These are phyloP conservation scores for Acanthacorydalis orientalis DNA, from an alignment of 2,888 invertebrate genomes.

Conservation along the genomic window DNA sequence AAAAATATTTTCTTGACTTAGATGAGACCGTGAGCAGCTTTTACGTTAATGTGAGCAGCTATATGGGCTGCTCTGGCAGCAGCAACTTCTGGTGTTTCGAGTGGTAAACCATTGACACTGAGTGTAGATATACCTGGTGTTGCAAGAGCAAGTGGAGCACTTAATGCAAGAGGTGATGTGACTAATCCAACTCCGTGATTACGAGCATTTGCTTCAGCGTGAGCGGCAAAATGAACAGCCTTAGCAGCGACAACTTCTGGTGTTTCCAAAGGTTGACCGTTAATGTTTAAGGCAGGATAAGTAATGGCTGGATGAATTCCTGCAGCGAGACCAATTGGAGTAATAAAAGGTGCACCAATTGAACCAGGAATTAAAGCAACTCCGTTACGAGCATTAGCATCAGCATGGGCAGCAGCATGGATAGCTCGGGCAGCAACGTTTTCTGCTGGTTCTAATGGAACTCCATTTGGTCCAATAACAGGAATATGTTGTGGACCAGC, in stretches of 20 bases:
- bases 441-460: constrained; percentile 5
- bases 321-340: not conserved
- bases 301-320: not conserved
- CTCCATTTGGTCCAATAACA: constrained; percentile 7
- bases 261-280: constrained; percentile 32
- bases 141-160: too few relatives aligned
- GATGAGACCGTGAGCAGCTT: constrained; percentile 2
- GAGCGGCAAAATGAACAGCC: constrained; percentile 39
- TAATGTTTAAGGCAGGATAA: too few relatives aligned
- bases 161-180: too few relatives aligned
- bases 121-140: not conserved
- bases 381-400: not conserved
- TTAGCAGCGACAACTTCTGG: constrained; percentile 28
- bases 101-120: not conserved
- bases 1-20: not conserved
- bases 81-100: constrained; percentile 8
- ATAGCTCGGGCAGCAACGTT: not conserved
- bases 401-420: constrained; percentile 11
- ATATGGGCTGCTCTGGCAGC: constrained; percentile 7
- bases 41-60: not conserved
- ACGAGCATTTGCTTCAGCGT: constrained; percentile 27
- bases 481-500: constrained; percentile 1
- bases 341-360: too few relatives aligned
- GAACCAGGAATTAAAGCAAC: not conserved
- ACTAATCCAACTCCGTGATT: not conserved